Evolutionary conservation across 2,797 vertebrate species (phyloP).

Genomic region (Pogoniulus pusillus): DNA sequence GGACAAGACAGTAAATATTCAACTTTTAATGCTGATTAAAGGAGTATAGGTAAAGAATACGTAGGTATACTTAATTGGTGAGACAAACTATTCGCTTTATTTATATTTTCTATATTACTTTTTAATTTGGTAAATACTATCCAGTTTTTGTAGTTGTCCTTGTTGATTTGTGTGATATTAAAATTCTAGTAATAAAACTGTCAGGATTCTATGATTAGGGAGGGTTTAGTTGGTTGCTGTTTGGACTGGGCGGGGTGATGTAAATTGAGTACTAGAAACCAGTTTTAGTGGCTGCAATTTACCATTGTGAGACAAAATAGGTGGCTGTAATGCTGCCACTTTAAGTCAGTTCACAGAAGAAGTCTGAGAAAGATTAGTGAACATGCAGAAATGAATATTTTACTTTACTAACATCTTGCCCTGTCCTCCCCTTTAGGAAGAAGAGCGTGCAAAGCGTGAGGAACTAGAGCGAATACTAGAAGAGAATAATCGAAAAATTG

Average conservation of each 20-base stretch:
- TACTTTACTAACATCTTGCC: constrained; percentile 87
- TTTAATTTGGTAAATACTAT: constrained; percentile 88
- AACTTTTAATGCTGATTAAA: constrained; percentile 98
- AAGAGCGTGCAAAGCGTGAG: constrained; percentile 98
- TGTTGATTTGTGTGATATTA: constrained; percentile 88
- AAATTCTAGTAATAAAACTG: constrained; percentile 82
- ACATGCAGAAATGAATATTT: constrained; percentile 72
- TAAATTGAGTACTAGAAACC: constrained; percentile 79
- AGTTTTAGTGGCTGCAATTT: constrained; percentile 83
- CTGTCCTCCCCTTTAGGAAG: constrained; percentile 96
- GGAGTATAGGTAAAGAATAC: constrained; percentile 99
- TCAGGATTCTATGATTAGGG: constrained; percentile 80
- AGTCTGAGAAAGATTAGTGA: constrained; percentile 82
- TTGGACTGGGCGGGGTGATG: constrained; percentile 87
- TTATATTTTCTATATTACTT: constrained; percentile 90
- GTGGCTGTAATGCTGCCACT: constrained; percentile 79
- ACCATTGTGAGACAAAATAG: constrained; percentile 78
- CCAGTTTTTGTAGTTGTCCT: constrained; percentile 87
- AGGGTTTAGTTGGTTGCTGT: constrained; percentile 87
- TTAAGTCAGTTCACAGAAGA: constrained; percentile 80
- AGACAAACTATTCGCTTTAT: constrained; percentile 98
- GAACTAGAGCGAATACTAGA: constrained; percentile 98
- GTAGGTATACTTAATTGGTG: constrained; percentile 99
- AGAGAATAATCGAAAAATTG: constrained; percentile 99
- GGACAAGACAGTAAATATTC: constrained; percentile 99